Evolutionary conservation across 1,140 invertebrate genomes (phyloP).

Genomic region (Heliconius congener): DNA sequence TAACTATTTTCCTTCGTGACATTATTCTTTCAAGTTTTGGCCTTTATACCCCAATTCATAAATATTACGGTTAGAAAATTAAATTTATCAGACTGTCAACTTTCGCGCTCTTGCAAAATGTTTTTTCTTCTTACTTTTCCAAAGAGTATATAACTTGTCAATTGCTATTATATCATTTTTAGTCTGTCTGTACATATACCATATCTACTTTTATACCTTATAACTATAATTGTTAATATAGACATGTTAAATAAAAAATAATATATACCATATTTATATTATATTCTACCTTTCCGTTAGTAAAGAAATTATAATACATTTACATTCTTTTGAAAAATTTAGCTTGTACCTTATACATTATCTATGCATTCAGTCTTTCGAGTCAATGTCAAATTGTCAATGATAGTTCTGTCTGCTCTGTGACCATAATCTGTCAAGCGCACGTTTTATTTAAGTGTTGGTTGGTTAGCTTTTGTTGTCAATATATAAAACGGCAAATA

Average conservation of each 20-base stretch:
- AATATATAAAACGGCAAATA: slow-evolving; percentile 32
- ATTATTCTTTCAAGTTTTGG: neutral
- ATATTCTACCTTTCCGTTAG: too few relatives aligned
- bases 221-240: too few relatives aligned
- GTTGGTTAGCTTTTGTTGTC: slow-evolving; percentile 10
- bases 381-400: slow-evolving; percentile 7
- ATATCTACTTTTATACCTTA: too few relatives aligned
- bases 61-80: slow-evolving; percentile 16
- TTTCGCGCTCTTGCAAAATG: slow-evolving; percentile 9
- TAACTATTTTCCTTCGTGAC: slow-evolving; percentile 39
- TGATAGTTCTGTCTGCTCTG: too few relatives aligned
- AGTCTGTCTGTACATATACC: neutral
- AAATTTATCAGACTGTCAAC: slow-evolving; percentile 3
- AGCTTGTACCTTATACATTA: neutral
- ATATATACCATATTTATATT: too few relatives aligned
- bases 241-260: too few relatives aligned
- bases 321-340: too few relatives aligned
- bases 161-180: neutral
- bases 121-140: neutral
- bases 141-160: too few relatives aligned
- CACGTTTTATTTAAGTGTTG: neutral
- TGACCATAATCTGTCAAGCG: slow-evolving; percentile 10
- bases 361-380: neutral
- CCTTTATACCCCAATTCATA: neutral
- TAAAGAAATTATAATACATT: too few relatives aligned